Conservation (phyloP, 2,888 invertebrate genomes). For the Psococerastis gibbosa region DNA sequence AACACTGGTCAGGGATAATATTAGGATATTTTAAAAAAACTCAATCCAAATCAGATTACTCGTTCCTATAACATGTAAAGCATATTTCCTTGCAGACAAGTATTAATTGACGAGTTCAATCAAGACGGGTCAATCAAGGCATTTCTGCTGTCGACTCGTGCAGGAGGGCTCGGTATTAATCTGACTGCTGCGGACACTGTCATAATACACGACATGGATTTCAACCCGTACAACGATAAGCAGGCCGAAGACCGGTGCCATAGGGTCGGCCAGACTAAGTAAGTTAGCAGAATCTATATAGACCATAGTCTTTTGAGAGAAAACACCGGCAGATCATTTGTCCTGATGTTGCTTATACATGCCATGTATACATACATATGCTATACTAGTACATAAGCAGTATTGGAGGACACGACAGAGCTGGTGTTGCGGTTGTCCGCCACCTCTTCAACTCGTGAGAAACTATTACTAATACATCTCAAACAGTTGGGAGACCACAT, state of each 20-base stretch:
- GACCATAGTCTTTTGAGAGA: too few relatives aligned
- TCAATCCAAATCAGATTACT: background rate
- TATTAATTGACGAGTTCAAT: constrained; percentile 77
- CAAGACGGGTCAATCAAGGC: constrained; percentile 59
- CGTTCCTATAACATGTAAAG: background rate
- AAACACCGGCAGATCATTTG: too few relatives aligned
- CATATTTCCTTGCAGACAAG: constrained; percentile 42
- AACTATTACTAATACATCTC: too few relatives aligned
- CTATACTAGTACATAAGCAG: too few relatives aligned
- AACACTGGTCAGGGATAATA: too few relatives aligned
- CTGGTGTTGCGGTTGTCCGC: too few relatives aligned
- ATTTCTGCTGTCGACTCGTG: constrained; percentile 80
- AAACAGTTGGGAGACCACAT: too few relatives aligned
- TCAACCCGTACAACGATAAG: constrained; percentile 96
- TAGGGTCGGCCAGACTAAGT: constrained; percentile 46
- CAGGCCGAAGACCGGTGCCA: constrained; percentile 87
- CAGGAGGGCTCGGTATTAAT: constrained; percentile 92
- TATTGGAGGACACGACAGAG: too few relatives aligned
- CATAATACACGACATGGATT: constrained; percentile 92
- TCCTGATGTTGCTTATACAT: too few relatives aligned
- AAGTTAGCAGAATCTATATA: too few relatives aligned
- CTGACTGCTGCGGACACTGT: constrained; percentile 88
- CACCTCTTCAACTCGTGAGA: too few relatives aligned
- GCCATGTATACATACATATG: too few relatives aligned
- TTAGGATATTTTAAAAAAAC: background rate